Base-by-base conservation (phyloP, 2,888 invertebrate species). In the Anoplius nigerrimus region DNA sequence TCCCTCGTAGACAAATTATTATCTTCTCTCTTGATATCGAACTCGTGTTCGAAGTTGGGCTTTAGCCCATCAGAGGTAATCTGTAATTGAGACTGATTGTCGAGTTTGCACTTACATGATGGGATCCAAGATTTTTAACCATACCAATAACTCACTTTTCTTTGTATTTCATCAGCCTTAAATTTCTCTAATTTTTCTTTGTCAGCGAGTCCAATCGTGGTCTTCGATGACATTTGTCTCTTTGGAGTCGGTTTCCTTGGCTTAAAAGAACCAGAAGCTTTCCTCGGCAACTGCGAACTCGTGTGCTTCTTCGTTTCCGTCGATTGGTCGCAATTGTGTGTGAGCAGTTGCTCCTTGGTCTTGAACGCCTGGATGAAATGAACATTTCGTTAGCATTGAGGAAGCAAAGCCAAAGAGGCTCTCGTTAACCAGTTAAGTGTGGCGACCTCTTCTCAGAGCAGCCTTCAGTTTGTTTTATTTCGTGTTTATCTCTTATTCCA, bases 211-310 rank as follows among this genome's bases (percentile, higher is more conserved):
- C 77, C 80, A 58, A 71, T 71, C 43, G 73, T 76, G 72, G 78
- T 72, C 78, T 87, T 86, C 53, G 81, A 76, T 59, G 79, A 79
- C 68, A 78, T 84, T 77, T 88, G 88, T 71, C 87, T 83, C 75
- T 85, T 86, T 64, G 88, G 87, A 56, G 87, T 87, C 56, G 86
- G 86, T 75, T 85, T 88, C 66, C 87, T 80, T 59, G 88, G 84
- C 57, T 88, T 88, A 62, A 88, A 87, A 16, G 87, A 85, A 55
- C 86, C 87, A 0, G 84, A 84, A n/a, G 86, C 86, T 74, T 87
- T 87, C 75, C 82, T 87, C 59, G 88, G 87, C 68, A 88, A 76
- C 62, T 88, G 88, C 42, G 85, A 86, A 59, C 76, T 84, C 16
- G 80, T 67, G 24, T 80, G 84, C 54, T 86, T 88, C 48, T 84